These are phyloP conservation scores for Bubalus kerabau DNA, from an alignment of 2,113 vertebrate species.

Conservation along the genomic window DNA sequence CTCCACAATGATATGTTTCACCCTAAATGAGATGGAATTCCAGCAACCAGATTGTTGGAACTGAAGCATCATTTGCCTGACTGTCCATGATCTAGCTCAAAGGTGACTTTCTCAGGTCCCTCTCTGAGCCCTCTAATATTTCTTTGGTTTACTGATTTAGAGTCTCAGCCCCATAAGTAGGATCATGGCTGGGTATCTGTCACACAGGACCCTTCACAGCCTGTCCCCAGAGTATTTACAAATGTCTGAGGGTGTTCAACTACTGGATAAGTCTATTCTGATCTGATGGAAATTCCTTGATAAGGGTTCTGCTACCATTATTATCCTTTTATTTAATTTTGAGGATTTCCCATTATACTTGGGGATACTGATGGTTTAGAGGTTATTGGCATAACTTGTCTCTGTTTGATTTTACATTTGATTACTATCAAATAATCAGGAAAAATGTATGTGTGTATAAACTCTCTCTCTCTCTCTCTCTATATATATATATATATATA, in stretches of 20 bases:
- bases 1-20: not conserved
- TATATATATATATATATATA: not conserved
- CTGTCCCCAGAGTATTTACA: not conserved
- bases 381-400: not conserved
- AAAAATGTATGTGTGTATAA: not conserved
- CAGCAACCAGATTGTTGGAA: not conserved
- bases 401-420: not conserved
- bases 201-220: not conserved
- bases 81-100: not conserved
- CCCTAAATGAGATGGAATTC: not conserved
- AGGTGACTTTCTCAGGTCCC: not conserved
- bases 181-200: not conserved
- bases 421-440: not conserved
- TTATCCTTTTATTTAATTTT: slow-evolving; percentile 1
- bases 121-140: not conserved
- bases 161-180: not conserved
- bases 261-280: not conserved
- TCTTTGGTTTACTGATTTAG: not conserved
- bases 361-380: not conserved
- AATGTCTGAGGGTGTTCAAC: not conserved
- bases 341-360: not conserved
- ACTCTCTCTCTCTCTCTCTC: not conserved
- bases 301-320: not conserved
- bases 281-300: not conserved
- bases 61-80: not conserved